These are phyloP conservation scores for Enteromius radiatus DNA, from an alignment of 2,797 vertebrate genomes.

Conservation along the genomic window DNA sequence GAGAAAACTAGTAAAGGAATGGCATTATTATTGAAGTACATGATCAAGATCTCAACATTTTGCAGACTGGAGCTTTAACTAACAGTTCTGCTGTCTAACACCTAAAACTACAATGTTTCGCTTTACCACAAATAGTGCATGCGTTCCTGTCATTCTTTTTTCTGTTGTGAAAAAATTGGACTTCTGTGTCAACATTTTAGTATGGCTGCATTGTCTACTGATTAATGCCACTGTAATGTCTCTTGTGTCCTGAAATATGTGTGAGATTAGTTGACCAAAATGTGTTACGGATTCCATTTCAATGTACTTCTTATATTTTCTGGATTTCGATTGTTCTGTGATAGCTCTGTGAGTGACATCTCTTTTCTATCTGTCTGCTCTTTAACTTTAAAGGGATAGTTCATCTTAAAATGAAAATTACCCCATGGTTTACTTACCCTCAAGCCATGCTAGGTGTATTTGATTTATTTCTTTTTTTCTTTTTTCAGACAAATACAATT, in stretches of 20 bases:
- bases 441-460: neutral
- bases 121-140: conserved; percentile 13
- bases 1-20: neutral
- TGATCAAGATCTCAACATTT: neutral
- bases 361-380: conserved; percentile 64
- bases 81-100: neutral
- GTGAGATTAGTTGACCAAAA: conserved; percentile 33
- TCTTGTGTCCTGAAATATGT: neutral
- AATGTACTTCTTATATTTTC: conserved; percentile 71
- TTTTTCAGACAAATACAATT: neutral
- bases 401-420: neutral
- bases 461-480: neutral
- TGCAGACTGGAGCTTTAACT: neutral
- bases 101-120: neutral
- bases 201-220: neutral
- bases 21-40: neutral
- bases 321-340: conserved; percentile 75
- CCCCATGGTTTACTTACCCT: neutral
- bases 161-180: neutral
- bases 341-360: conserved; percentile 82
- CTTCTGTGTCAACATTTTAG: neutral
- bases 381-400: conserved; percentile 13
- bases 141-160: neutral
- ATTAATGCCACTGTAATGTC: conserved; percentile 8
- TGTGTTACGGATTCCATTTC: conserved; percentile 60